These are phyloP conservation scores for Achlya flavicornis DNA, from an alignment of 2,888 invertebrate species.

Conservation along the genomic window DNA sequence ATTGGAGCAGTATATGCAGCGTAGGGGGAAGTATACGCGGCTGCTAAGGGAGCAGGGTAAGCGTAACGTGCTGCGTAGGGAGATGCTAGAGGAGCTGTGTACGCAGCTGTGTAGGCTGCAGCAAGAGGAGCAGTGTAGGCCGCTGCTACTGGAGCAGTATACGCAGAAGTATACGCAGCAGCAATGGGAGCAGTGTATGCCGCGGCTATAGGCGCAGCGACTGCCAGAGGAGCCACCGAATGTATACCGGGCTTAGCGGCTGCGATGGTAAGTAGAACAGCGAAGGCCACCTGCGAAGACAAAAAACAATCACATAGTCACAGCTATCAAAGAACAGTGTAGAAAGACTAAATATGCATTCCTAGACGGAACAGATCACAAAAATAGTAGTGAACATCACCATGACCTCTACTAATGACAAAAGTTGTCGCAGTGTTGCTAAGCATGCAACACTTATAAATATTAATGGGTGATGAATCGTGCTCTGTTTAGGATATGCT, in stretches of 20 bases:
- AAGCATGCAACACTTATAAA: neutral
- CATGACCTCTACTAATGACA: slow-evolving; percentile 8
- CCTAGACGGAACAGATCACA: neutral
- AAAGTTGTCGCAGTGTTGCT: slow-evolving; percentile 7
- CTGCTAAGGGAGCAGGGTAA: slow-evolving; percentile 59
- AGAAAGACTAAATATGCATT: neutral
- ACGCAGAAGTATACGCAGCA: slow-evolving; percentile 52
- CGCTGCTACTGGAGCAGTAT: slow-evolving; percentile 49
- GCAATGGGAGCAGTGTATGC: slow-evolving; percentile 50
- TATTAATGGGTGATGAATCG: neutral
- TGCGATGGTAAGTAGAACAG: slow-evolving; percentile 63
- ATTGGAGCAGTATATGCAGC: slow-evolving; percentile 31
- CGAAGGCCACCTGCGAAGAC: slow-evolving; percentile 60
- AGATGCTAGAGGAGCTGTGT: slow-evolving; percentile 57
- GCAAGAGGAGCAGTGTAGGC: slow-evolving; percentile 48
- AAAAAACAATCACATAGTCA: neutral
- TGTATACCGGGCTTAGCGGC: slow-evolving; percentile 75
- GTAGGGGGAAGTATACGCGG: neutral
- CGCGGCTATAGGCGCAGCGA: slow-evolving; percentile 40
- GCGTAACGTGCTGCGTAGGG: slow-evolving; percentile 62
- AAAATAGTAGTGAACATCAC: neutral
- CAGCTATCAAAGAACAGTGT: neutral
- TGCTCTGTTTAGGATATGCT: neutral
- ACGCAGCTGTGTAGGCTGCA: slow-evolving; percentile 48
- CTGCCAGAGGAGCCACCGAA: slow-evolving; percentile 41